Conservation (phyloP, 2,888 invertebrate genomes). For the Eutolmus rufibarbis region DNA sequence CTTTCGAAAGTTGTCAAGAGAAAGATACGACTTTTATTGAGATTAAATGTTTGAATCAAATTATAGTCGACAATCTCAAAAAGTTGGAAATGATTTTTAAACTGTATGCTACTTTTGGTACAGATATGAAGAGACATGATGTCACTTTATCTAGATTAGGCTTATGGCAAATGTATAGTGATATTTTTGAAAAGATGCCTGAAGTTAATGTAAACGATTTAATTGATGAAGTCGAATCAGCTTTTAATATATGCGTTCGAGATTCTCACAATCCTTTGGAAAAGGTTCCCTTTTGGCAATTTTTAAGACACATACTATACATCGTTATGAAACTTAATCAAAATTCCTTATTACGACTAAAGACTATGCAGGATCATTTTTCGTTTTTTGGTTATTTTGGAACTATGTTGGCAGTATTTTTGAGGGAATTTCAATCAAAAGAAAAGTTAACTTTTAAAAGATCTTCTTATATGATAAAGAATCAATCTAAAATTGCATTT, state of each 20-base stretch:
- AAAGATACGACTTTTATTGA: background rate
- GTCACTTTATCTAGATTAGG: conserved; percentile 29
- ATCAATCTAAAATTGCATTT: background rate
- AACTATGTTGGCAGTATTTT: conserved; percentile 38
- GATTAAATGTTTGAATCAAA: conserved; percentile 34
- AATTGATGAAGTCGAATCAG: conserved; percentile 27
- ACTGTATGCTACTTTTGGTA: conserved; percentile 5
- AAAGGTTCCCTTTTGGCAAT: conserved; percentile 41
- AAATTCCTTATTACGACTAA: background rate
- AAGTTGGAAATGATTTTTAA: conserved; percentile 1
- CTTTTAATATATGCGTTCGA: background rate
- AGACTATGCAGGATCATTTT: background rate
- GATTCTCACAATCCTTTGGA: conserved; percentile 26
- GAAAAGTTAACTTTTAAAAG: background rate
- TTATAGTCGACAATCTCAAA: background rate
- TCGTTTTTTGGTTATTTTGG: conserved; percentile 34
- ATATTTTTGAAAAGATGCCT: background rate
- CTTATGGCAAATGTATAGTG: conserved; percentile 37
- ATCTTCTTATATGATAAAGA: background rate
- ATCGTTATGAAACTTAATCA: conserved; percentile 20
- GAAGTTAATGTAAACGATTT: background rate
- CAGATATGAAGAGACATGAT: background rate
- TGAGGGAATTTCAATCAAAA: conserved; percentile 7
- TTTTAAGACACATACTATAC: conserved; percentile 25
- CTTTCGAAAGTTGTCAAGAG: background rate